phyloP scores from a whole-genome alignment of 2,797 vertebrate genomes.

The Gymnothorax reevesii region DNA sequence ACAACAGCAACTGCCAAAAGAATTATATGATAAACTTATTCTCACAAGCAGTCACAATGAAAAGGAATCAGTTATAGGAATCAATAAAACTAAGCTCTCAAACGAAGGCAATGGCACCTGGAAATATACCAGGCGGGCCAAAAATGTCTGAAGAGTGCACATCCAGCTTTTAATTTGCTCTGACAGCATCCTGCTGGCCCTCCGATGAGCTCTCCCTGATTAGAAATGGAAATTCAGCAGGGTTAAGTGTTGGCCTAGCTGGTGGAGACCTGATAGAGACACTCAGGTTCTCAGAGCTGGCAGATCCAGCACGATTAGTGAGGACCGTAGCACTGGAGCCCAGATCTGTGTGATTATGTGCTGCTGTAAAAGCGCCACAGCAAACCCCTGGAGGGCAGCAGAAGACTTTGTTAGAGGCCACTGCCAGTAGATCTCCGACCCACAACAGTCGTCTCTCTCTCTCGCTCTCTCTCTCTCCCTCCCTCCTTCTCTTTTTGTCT shows the following conservation, averaged over 20 bases:
- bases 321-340: not conserved
- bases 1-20: not conserved
- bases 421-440: slow-evolving; percentile 39
- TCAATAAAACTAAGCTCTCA: not conserved
- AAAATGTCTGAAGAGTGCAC: not conserved
- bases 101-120: not conserved
- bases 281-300: slow-evolving; percentile 10
- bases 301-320: slow-evolving; percentile 34
- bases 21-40: not conserved
- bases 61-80: not conserved
- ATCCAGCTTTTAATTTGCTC: not conserved
- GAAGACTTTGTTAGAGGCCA: slow-evolving; percentile 62
- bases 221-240: not conserved
- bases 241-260: not conserved
- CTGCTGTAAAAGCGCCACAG: slow-evolving; percentile 33
- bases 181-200: not conserved
- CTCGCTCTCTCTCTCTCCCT: not conserved
- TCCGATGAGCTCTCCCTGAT: not conserved
- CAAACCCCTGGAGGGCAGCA: slow-evolving; percentile 72
- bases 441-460: not conserved
- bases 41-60: not conserved
- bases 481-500: not conserved
- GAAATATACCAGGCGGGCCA: not conserved
- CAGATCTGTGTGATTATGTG: slow-evolving; percentile 13
- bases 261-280: slow-evolving; percentile 31